Percentiles rank a stretch among this genome's conserved stretches.
These are phyloP conservation scores for Anodontia alba DNA, from an alignment of 2,888 invertebrate genomes.

Conservation along the genomic window DNA sequence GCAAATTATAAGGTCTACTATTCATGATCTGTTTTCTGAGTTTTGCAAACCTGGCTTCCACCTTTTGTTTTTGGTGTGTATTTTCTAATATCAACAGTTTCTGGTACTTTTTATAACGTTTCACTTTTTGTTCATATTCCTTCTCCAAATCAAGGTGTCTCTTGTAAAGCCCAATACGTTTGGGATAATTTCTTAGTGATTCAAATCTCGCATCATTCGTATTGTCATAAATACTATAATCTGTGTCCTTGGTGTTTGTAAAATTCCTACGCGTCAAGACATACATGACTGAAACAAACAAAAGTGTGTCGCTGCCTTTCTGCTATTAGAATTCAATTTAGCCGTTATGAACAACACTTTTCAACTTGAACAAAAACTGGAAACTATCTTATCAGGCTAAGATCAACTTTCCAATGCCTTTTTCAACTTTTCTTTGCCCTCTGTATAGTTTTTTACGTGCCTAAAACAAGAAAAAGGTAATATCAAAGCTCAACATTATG, in stretches of 20 bases:
- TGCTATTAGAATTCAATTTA: too few relatives aligned
- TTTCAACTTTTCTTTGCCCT: too few relatives aligned
- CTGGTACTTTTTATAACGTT: conserved; percentile 44
- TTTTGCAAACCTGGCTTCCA: conserved; percentile 44
- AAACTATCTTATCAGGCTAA: too few relatives aligned
- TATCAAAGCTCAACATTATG: too few relatives aligned
- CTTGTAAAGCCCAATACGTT: conserved; percentile 44
- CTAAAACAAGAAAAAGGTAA: too few relatives aligned
- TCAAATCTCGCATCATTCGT: conserved; percentile 58
- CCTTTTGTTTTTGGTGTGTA: conserved; percentile 45
- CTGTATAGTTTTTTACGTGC: too few relatives aligned
- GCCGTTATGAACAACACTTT: too few relatives aligned
- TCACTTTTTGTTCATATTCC: conserved; percentile 46
- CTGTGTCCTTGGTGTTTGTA: background rate
- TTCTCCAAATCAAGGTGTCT: conserved; percentile 51
- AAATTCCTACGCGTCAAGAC: background rate
- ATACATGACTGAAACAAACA: background rate
- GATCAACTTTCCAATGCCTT: too few relatives aligned
- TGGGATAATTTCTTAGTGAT: conserved; percentile 53
- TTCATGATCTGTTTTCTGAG: conserved; percentile 36
- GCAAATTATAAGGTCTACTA: conserved; percentile 24
- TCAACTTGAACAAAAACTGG: too few relatives aligned
- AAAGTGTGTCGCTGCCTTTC: too few relatives aligned
- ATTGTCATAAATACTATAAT: conserved; percentile 28
- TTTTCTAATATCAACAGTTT: conserved; percentile 33